Conservation (phyloP, 2,888 invertebrate genomes). For the Cacoxenus indagator region DNA sequence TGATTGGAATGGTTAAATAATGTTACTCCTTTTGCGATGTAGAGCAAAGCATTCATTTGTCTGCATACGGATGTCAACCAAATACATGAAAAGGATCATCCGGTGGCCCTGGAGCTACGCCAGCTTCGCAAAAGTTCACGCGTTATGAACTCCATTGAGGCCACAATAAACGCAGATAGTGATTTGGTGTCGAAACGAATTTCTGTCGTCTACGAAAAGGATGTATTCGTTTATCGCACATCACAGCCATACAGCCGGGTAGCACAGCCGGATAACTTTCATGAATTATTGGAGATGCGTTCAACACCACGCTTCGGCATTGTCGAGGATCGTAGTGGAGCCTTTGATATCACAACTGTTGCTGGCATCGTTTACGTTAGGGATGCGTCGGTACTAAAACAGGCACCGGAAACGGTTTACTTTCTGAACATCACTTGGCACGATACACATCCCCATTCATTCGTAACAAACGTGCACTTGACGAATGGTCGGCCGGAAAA, state of each 20-base stretch:
- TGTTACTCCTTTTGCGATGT: neutral
- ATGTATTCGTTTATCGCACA: conserved; percentile 69
- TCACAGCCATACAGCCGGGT: conserved; percentile 71
- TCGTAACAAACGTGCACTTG: conserved; percentile 65
- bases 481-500: conserved; percentile 60
- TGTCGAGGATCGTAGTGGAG: conserved; percentile 66
- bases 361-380: conserved; percentile 75
- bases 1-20: neutral
- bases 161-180: conserved; percentile 36
- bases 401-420: conserved; percentile 70
- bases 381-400: conserved; percentile 70
- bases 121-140: conserved; percentile 49
- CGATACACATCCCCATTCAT: conserved; percentile 56
- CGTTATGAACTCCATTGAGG: conserved; percentile 53
- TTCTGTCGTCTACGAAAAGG: conserved; percentile 58
- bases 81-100: conserved; percentile 64
- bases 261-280: conserved; percentile 69
- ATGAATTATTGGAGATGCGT: conserved; percentile 52
- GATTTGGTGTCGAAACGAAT: conserved; percentile 36
- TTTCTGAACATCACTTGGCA: conserved; percentile 67
- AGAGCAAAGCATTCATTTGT: conserved; percentile 70
- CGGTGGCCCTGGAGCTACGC: conserved; percentile 63
- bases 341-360: conserved; percentile 73
- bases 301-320: conserved; percentile 55
- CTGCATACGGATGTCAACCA: conserved; percentile 63